phyloP scores from a whole-genome alignment of 2,113 vertebrate genomes.

The Chelonoidis abingdonii region DNA sequence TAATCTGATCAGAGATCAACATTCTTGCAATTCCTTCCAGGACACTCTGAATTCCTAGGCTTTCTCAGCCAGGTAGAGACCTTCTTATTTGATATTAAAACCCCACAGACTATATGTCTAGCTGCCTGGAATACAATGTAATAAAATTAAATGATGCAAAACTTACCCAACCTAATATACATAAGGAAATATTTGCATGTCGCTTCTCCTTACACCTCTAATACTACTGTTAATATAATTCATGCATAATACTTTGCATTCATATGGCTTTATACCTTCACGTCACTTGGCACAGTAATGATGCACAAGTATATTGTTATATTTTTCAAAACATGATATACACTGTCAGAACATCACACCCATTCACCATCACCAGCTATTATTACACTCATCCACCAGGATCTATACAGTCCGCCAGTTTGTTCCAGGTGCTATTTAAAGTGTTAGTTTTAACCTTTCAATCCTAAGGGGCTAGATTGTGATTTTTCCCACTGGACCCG shows the following conservation, averaged over 20 bases:
- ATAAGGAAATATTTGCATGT: conserved; percentile 42
- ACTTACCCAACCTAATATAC: conserved; percentile 27
- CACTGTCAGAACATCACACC: neutral
- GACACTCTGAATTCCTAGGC: conserved; percentile 71
- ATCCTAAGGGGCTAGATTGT: neutral
- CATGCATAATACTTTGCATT: neutral
- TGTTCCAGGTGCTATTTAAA: neutral
- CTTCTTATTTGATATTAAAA: conserved; percentile 67
- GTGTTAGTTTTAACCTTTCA: neutral
- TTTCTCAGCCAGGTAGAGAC: conserved; percentile 74
- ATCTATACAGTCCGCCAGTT: neutral
- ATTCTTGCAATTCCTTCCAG: conserved; percentile 75
- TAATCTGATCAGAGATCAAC: conserved; percentile 73
- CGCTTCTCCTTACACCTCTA: neutral
- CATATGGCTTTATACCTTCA: neutral
- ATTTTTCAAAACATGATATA: neutral
- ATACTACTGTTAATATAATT: neutral
- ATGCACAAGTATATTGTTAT: neutral
- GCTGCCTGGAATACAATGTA: neutral
- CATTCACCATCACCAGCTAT: neutral
- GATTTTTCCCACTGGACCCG: neutral
- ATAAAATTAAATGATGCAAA: conserved; percentile 38
- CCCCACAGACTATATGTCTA: conserved; percentile 44
- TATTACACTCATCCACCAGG: neutral
- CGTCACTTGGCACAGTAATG: neutral